Evolutionary conservation across 1,140 invertebrate genomes (phyloP).

Genomic region (Galleria mellonella): DNA sequence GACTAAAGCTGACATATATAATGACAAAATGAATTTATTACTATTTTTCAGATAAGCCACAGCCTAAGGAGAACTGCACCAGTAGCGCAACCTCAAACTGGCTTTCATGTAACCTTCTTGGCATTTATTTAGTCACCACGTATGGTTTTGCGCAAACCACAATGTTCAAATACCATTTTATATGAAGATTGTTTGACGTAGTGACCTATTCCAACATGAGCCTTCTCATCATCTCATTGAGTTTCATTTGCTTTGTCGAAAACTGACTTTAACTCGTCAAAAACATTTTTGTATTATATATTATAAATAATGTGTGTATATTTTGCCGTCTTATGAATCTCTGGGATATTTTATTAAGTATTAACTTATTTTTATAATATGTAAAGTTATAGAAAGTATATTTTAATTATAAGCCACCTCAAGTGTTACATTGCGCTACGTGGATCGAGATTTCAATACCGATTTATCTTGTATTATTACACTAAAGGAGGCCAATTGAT

Average conservation of each 20-base stretch:
- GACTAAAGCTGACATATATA: neutral
- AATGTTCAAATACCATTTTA: slow-evolving; percentile 25
- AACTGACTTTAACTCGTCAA: neutral
- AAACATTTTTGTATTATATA: slow-evolving; percentile 10
- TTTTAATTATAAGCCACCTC: slow-evolving; percentile 62
- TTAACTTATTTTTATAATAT: slow-evolving; percentile 58
- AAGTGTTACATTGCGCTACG: slow-evolving; percentile 59
- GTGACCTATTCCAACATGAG: neutral
- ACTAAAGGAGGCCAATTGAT: too few relatives aligned
- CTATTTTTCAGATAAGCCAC: slow-evolving; percentile 51
- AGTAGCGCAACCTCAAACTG: slow-evolving; percentile 24
- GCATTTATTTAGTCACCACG: slow-evolving; percentile 28
- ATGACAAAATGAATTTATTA: neutral
- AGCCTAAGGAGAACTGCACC: slow-evolving; percentile 54
- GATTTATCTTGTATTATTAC: neutral
- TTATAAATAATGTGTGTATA: slow-evolving; percentile 17
- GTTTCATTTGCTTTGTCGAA: slow-evolving; percentile 1
- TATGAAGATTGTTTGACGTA: too few relatives aligned
- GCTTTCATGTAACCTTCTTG: slow-evolving; percentile 19
- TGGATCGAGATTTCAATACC: slow-evolving; percentile 1
- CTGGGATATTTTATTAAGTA: slow-evolving; percentile 42
- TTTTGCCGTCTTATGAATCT: slow-evolving; percentile 40
- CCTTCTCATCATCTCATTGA: slow-evolving; percentile 2
- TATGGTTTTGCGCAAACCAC: slow-evolving; percentile 23
- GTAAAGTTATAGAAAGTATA: slow-evolving; percentile 43